Conservation (phyloP, 2,113 vertebrate species). For the Pycnonotus jocosus region DNA sequence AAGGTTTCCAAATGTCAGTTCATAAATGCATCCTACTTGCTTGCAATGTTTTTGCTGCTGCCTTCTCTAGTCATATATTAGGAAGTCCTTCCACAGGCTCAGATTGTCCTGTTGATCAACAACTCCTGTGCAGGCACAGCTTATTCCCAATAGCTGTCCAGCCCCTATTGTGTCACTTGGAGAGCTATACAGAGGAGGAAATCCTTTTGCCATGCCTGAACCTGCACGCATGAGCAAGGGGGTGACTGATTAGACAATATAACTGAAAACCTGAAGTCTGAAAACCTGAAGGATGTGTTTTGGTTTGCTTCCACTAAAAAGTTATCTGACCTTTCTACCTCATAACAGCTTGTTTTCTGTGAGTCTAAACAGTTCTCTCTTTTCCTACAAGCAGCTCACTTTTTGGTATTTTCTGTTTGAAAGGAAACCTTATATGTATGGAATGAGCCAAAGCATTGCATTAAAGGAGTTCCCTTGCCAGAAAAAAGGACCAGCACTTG, state of each 20-base stretch:
- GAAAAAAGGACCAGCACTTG: constrained; percentile 82
- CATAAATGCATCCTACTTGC: neutral
- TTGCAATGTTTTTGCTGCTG: neutral
- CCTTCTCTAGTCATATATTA: neutral
- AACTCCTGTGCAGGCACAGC: neutral
- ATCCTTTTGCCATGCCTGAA: neutral
- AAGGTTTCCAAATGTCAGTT: neutral
- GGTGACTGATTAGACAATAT: neutral
- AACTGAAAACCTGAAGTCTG: neutral
- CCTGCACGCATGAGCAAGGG: neutral
- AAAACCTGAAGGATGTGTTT: neutral
- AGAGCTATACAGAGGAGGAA: neutral
- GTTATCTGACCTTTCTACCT: neutral
- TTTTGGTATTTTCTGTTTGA: neutral
- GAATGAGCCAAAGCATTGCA: constrained; percentile 91
- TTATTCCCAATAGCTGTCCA: neutral
- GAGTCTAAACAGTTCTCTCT: neutral
- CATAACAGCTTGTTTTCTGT: neutral
- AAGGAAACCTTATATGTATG: constrained; percentile 92
- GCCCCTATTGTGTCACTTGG: neutral
- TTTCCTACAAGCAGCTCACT: neutral
- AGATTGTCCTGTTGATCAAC: neutral
- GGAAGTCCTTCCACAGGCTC: neutral
- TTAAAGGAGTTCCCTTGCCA: constrained; percentile 85
- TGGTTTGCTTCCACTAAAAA: neutral